Evolutionary conservation across 2,797 vertebrate species (phyloP).

Genomic region (Manis pentadactyla): DNA sequence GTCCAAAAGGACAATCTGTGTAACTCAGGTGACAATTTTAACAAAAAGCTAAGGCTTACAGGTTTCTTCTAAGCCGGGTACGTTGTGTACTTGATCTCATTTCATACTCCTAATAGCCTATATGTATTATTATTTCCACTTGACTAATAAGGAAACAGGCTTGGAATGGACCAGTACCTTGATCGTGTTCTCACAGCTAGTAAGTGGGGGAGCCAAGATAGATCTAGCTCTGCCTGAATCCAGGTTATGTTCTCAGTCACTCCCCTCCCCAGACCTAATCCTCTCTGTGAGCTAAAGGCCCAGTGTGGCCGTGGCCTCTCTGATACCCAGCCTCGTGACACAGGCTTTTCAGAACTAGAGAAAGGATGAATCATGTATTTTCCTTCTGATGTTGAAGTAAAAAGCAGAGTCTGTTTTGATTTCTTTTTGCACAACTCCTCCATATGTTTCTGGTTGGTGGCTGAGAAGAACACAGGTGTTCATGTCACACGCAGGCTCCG

Average conservation of each 20-base stretch:
- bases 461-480: background rate
- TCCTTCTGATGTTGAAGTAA: conserved; percentile 57
- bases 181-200: background rate
- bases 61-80: background rate
- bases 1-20: background rate
- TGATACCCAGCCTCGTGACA: background rate
- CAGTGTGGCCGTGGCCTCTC: background rate
- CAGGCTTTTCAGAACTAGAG: background rate
- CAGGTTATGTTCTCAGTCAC: background rate
- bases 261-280: background rate
- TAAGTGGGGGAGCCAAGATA: background rate
- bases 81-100: background rate
- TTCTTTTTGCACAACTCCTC: conserved; percentile 45
- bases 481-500: accelerated
- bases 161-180: background rate
- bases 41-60: background rate
- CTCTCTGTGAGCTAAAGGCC: background rate
- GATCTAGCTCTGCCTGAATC: background rate
- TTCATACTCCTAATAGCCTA: background rate
- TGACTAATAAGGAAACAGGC: background rate
- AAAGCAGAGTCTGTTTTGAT: background rate
- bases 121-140: background rate
- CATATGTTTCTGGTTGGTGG: background rate
- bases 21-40: background rate
- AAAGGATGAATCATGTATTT: conserved; percentile 15